Percentiles rank a stretch among this genome's conserved stretches.
Conservation (phyloP, 2,113 vertebrate genomes). For the Spheniscus mendiculus region DNA sequence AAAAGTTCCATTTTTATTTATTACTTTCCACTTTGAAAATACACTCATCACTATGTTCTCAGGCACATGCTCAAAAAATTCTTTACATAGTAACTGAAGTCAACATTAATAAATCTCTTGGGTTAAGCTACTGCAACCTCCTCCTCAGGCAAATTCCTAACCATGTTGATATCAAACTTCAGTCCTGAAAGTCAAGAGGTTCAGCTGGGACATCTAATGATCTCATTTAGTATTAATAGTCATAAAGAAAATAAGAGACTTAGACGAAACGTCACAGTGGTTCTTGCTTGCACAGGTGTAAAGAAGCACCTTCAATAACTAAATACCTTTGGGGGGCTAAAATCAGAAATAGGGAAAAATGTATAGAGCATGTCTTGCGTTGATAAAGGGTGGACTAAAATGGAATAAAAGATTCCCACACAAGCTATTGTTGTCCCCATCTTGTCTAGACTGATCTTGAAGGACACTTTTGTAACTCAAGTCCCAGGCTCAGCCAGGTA, state of each 20-base stretch:
- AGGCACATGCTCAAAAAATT: slow-evolving; percentile 35
- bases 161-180: neutral
- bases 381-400: neutral
- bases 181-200: neutral
- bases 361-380: neutral
- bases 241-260: neutral
- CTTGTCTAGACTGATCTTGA: neutral
- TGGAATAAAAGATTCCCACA: neutral
- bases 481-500: neutral
- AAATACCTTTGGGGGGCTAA: neutral
- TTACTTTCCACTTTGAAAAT: slow-evolving; percentile 38
- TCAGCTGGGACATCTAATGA: neutral
- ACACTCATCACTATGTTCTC: slow-evolving; percentile 23
- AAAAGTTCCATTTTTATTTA: slow-evolving; percentile 16
- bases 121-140: slow-evolving; percentile 28
- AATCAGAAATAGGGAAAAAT: neutral
- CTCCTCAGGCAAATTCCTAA: slow-evolving; percentile 48
- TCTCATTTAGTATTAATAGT: neutral
- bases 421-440: neutral
- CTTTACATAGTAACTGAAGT: slow-evolving; percentile 41
- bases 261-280: rapidly evolving
- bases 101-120: slow-evolving; percentile 23
- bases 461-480: neutral
- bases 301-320: neutral
- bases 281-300: neutral